A percentile compares a stretch with the other conserved stretches of the same genome.
Conservation (phyloP, 1,140 invertebrate species). For the Zophobas atratus region DNA sequence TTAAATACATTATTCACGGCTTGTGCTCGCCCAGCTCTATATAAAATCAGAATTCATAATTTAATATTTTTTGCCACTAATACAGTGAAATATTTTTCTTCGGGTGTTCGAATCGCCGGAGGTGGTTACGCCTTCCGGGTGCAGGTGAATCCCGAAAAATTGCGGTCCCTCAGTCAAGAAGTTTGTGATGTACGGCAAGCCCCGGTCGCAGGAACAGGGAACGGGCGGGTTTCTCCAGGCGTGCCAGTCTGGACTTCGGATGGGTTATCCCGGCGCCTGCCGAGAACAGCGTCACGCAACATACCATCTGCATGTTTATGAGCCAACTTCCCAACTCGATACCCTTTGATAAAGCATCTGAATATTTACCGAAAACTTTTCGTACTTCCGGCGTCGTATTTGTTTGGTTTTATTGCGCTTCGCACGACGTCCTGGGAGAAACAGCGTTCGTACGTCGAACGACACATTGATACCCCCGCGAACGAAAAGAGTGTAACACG, state of each 20-base stretch:
- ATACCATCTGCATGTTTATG: constrained; percentile 50
- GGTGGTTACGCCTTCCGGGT: neutral
- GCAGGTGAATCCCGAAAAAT: neutral
- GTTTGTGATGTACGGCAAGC: constrained; percentile 17
- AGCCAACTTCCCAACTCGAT: constrained; percentile 31
- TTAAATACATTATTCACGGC: no score
- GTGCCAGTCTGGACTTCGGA: constrained; percentile 13
- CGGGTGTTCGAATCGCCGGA: neutral
- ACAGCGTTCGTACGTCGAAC: neutral
- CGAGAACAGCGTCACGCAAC: constrained; percentile 13
- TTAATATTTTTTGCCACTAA: no score
- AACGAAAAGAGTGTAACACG: constrained; percentile 13
- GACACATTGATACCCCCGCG: neutral
- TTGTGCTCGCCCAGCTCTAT: no score
- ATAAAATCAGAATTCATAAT: no score
- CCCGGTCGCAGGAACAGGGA: constrained; percentile 14
- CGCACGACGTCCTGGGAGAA: neutral
- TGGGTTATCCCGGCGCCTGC: constrained; percentile 30
- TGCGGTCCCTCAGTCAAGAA: constrained; percentile 1
- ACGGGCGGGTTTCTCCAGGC: constrained; percentile 27
- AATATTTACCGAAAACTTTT: constrained; percentile 48
- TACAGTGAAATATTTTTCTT: no score
- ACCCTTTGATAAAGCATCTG: constrained; percentile 49
- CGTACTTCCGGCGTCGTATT: constrained; percentile 4
- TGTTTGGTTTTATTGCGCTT: neutral